These are phyloP conservation scores for Luffia ferchaultella DNA, from an alignment of 2,888 invertebrate species.

Conservation along the genomic window DNA sequence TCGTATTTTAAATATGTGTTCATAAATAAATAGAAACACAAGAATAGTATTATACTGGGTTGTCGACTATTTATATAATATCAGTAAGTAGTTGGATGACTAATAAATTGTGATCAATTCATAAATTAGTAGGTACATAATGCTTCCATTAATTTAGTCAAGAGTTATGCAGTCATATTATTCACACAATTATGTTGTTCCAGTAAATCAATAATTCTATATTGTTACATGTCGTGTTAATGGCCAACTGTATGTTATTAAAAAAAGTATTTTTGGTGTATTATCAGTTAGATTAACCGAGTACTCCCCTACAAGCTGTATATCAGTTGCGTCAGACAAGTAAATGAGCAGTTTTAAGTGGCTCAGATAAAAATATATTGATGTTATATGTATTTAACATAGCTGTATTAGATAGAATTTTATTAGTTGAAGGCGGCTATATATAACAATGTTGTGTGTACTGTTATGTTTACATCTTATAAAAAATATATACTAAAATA, in stretches of 20 bases:
- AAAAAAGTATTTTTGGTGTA: background rate
- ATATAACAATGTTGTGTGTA: background rate
- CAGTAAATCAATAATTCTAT: background rate
- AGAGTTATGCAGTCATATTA: background rate
- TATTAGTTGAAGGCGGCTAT: background rate
- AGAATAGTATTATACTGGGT: too few species aligned
- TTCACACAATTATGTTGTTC: background rate
- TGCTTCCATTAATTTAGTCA: too few species aligned
- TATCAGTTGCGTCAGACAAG: background rate
- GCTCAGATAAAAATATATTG: background rate
- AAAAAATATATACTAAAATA: background rate
- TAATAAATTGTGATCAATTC: too few species aligned
- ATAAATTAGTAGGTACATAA: too few species aligned
- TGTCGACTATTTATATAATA: too few species aligned
- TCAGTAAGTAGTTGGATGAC: too few species aligned
- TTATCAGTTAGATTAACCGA: background rate
- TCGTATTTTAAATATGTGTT: too few species aligned
- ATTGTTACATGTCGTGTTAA: background rate
- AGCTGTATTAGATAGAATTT: background rate
- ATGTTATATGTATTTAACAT: background rate
- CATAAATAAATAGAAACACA: too few species aligned
- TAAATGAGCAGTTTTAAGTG: background rate
- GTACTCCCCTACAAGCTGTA: background rate
- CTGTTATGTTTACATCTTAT: background rate
- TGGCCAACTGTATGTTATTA: background rate